Conservation (phyloP, 2,113 vertebrate genomes). For the Poeciliopsis prolifica region DNA sequence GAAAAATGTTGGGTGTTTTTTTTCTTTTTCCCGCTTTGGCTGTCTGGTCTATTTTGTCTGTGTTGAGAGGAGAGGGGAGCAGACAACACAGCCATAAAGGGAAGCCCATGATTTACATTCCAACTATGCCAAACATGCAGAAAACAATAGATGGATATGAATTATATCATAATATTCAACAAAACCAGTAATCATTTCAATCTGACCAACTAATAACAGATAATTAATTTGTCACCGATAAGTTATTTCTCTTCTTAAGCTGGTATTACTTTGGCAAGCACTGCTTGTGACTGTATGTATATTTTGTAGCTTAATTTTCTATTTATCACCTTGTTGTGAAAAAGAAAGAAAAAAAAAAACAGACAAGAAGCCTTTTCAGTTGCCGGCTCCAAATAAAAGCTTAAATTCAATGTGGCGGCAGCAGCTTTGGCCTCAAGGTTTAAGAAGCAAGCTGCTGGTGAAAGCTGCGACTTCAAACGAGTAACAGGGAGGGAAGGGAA, state of each 20-base stretch:
- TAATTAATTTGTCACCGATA: not conserved
- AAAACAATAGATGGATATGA: not conserved
- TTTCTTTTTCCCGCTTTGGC: no score
- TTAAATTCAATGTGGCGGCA: not conserved
- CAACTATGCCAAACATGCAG: not conserved
- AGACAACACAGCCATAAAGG: not conserved
- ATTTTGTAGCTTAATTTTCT: not conserved
- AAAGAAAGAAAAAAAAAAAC: not conserved
- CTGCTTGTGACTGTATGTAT: not conserved
- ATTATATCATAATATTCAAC: not conserved
- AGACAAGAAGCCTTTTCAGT: slow-evolving; percentile 5
- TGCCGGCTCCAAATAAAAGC: not conserved
- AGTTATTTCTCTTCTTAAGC: not conserved
- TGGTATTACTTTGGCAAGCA: not conserved
- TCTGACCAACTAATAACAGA: not conserved
- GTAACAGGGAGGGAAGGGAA: not conserved
- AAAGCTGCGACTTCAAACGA: slow-evolving; percentile 17
- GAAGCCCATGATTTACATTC: not conserved
- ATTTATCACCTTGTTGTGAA: not conserved
- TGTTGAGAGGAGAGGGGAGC: no score
- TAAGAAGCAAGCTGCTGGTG: slow-evolving; percentile 11
- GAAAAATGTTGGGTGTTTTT: no score
- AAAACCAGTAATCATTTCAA: not conserved
- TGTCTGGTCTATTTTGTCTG: no score
- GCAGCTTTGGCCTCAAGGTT: slow-evolving; percentile 4